Percentiles rank a stretch among this genome's conserved stretches.
phyloP scores from a whole-genome alignment of 2,113 vertebrate species.

The Cavia aperea region DNA sequence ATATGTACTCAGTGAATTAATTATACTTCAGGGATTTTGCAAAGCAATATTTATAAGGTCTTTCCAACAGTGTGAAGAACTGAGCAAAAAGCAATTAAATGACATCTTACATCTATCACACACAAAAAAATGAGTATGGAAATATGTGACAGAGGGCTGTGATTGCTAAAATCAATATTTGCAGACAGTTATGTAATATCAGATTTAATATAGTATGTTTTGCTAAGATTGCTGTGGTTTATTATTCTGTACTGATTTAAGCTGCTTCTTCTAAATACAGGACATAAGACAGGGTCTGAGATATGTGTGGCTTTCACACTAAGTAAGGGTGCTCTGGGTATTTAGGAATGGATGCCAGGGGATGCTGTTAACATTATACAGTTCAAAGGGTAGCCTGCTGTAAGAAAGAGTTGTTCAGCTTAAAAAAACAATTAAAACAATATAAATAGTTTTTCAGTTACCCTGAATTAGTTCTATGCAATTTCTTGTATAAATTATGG shows the following conservation, averaged over 20 bases:
- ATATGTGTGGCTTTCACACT: neutral
- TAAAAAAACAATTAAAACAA: constrained; percentile 3
- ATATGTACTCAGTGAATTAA: constrained; percentile 7
- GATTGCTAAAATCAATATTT: neutral
- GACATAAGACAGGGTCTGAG: neutral
- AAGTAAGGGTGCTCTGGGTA: neutral
- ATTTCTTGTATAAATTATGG: constrained; percentile 5
- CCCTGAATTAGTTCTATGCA: neutral
- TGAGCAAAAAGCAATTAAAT: neutral
- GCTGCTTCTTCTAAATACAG: neutral
- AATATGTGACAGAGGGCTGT: neutral
- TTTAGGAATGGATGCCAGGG: neutral
- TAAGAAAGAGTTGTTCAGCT: neutral
- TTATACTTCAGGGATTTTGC: neutral
- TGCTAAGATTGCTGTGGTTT: neutral
- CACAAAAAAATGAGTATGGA: neutral
- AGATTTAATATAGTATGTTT: neutral
- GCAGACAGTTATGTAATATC: neutral
- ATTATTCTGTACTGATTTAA: neutral
- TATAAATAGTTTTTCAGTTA: constrained; percentile 9
- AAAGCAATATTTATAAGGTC: neutral
- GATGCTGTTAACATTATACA: neutral
- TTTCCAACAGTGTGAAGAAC: neutral
- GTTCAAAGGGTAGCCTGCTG: neutral
- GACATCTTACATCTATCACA: neutral